Evolutionary conservation across 2,888 invertebrate genomes (phyloP).

Genomic region (Amiota mariae): DNA sequence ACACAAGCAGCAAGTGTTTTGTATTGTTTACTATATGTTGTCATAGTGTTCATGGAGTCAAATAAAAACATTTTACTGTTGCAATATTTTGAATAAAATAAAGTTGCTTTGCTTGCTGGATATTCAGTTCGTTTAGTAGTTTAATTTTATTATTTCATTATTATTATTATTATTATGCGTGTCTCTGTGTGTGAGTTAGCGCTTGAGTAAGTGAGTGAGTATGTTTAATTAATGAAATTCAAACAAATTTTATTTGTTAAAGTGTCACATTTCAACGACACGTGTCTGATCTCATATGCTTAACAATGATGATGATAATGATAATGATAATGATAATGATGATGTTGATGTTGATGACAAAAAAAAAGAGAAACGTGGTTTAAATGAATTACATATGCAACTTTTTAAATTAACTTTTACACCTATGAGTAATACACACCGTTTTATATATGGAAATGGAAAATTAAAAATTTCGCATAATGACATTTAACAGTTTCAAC

Average conservation of each 20-base stretch:
- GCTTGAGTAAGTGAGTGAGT: background rate
- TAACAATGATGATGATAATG: no score
- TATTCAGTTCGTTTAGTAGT: no score
- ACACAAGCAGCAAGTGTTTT: background rate
- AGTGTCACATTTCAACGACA: slow-evolving; percentile 27
- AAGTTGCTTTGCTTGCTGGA: no score
- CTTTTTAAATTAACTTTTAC: background rate
- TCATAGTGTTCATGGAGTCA: background rate
- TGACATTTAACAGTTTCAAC: no score
- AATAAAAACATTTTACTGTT: background rate
- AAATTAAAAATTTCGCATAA: no score
- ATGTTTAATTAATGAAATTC: slow-evolving; percentile 15
- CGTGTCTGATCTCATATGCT: background rate
- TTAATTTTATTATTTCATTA: background rate
- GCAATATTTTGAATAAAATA: background rate
- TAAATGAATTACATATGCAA: background rate
- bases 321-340: no score
- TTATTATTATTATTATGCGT: background rate
- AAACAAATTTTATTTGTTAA: slow-evolving; percentile 25
- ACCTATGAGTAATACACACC: background rate
- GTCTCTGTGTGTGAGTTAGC: background rate
- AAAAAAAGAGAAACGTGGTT: background rate
- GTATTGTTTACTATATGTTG: no score
- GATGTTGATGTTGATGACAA: no score
- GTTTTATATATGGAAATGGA: no score